Evolutionary conservation across 1,140 invertebrate species (phyloP), one percentile per base, ranked within the genome.

Genomic region (Brachionus calyciflorus): DNA sequence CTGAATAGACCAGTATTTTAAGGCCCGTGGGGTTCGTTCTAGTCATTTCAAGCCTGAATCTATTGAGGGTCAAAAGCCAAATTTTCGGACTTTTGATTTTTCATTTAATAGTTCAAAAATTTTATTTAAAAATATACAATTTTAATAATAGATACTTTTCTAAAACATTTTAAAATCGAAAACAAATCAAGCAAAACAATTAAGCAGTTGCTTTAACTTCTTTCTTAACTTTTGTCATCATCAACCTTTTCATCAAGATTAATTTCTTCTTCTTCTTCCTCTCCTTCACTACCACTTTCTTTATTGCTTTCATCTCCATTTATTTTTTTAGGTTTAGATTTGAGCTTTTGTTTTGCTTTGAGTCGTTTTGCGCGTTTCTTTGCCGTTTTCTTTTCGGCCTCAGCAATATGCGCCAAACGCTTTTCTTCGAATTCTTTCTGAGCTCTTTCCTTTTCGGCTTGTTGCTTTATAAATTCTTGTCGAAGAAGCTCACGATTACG

Each of bases 401-500:
- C 83, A 79, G 82, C 88, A 82, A 89, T 89, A 69, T 95, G 93
- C 80, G 92, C 88, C 83, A 92, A 90, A 6, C 96, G 81, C 85
- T 92, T 94, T 57, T 86, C 81, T 78, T 91, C 89, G 85, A 92
- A 96, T 77, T 91, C 91, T 24, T 89, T 88, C 84, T 96, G 92
- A 33, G 91, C 82, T 73, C 89, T 87, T 85, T 96, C 93, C 81
- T 92, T 28, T 17, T 77, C 48, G 9, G 41, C 48, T 17, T 44
- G 17, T 40, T 76, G 17, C 53, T 78, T 78, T 17, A 78, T 21
- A 78, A 89, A 91, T 83, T 95, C 95, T 83, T 96, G 93, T 77
- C 96, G 87, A 1, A 93, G 91, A 87, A 95, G 96, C 86, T 98
- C 94, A 85, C 96, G 93, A 65, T 94, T 86, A 44, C 94, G 85